Conservation (phyloP, 2,888 invertebrate genomes). For the Lamellibrachia columna region DNA sequence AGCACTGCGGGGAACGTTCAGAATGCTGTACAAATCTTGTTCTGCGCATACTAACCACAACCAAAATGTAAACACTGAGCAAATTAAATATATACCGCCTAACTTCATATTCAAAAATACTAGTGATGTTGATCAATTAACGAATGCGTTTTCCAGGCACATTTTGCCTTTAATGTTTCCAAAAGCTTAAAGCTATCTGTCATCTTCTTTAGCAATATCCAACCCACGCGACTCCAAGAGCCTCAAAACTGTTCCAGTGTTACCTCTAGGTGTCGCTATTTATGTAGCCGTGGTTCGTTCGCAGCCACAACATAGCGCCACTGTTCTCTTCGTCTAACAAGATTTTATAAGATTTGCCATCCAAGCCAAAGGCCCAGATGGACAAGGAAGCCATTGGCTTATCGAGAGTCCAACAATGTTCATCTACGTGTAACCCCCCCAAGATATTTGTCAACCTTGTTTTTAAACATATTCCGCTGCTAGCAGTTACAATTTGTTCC, state of each 20-base stretch:
- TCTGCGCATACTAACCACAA: constrained; percentile 25
- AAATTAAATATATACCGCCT: background rate
- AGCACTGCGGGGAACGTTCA: constrained; percentile 57
- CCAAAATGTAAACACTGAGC: background rate
- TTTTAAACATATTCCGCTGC: too few species aligned
- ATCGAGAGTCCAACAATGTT: too few species aligned
- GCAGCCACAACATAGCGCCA: too few species aligned
- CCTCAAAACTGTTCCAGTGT: background rate
- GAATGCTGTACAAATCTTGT: constrained; percentile 57
- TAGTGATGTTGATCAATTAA: background rate
- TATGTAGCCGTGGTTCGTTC: background rate
- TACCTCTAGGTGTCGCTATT: constrained; percentile 4
- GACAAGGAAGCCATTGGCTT: too few species aligned
- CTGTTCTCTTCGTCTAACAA: too few species aligned
- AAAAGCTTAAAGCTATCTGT: background rate
- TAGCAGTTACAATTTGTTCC: too few species aligned
- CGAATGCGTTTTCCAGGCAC: background rate
- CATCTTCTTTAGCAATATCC: background rate
- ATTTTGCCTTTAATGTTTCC: background rate
- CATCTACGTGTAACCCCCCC: too few species aligned
- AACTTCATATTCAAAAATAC: background rate
- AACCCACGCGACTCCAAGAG: background rate
- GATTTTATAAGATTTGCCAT: too few species aligned
- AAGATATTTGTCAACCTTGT: too few species aligned
- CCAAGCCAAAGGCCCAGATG: too few species aligned